Base-by-base conservation (phyloP, 2,888 invertebrate species). In the Anarsia innoxiella region DNA sequence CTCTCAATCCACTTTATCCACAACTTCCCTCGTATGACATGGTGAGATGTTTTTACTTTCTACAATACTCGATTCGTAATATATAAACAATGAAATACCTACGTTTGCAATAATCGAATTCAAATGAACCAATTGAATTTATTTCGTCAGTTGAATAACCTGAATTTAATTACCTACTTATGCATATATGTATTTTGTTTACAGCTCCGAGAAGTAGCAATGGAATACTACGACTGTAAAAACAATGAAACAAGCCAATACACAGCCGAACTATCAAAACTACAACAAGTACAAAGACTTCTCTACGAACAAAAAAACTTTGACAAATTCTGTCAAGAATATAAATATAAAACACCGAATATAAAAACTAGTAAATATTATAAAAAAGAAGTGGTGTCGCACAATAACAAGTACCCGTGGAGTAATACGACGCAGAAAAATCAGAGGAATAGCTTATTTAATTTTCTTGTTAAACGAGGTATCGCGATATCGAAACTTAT, bases 181-280 rank as follows among this genome's bases (percentile, higher is more conserved):
- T n/a, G n/a, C n/a, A n/a, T n/a, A n/a, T n/a, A n/a, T n/a, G n/a
- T n/a, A n/a, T n/a, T n/a, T n/a, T n/a, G n/a, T n/a, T 63, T 59
- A 40, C 66, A 93, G 93, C 61, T 94, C 31, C 88, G 89, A 48
- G 91, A 93, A 82, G 76, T 92, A 14, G 90, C 89, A 12, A 79
- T 92, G 60, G 90, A 91, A 49, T 93, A 93, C 66, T 87, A 89
- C 56, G 90, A 89, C 61, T 93, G 92, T 58, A 72, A 71, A 39
- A 83, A 86, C 26, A 86, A 87, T 44, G 86, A 86, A 42, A 65
- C 67, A 13, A 66, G 69, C 41, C 74, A 86, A 26, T 84, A 80
- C 79, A 75, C 71, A 10, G 59, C 67, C 1, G 82, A 86, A 45
- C 59, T 88, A 37, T 60, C 82, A 2, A 72, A 75, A 23, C 46